These are phyloP conservation scores for Julus scanicus DNA, from an alignment of 2,888 invertebrate species.

Conservation along the genomic window DNA sequence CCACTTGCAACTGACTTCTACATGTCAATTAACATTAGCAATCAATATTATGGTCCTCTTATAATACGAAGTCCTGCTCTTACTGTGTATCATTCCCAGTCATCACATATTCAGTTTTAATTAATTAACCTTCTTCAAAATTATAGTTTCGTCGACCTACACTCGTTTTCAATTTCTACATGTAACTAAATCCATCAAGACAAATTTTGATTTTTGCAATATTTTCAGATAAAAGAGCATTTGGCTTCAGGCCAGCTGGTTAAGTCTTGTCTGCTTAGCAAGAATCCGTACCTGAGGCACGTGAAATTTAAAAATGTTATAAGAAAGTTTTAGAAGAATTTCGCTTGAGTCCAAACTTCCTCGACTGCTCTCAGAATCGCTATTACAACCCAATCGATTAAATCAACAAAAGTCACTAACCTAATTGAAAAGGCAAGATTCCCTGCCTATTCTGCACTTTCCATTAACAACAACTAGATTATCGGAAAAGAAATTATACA, in stretches of 20 bases:
- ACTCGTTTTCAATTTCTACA: no score
- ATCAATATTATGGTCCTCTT: no score
- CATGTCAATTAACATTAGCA: no score
- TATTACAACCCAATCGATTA: constrained; percentile 13
- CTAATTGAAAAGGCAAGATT: constrained; percentile 24
- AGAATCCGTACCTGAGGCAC: neutral
- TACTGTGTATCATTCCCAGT: no score
- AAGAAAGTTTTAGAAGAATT: neutral
- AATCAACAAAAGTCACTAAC: constrained; percentile 9
- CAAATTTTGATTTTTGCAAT: neutral
- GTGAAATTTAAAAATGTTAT: neutral
- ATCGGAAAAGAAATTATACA: constrained; percentile 34
- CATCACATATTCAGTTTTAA: no score
- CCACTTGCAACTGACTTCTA: no score
- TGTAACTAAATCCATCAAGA: no score
- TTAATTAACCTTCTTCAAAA: no score
- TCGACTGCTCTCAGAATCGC: neutral
- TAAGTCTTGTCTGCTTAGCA: neutral
- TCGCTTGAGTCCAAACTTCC: neutral
- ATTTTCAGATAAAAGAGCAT: neutral
- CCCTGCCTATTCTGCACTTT: constrained; percentile 3
- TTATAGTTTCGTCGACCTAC: no score
- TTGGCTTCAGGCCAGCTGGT: neutral
- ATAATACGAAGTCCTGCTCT: no score
- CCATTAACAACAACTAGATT: constrained; percentile 1